These are phyloP conservation scores for Drosophila sp. DNA, from an alignment of 1,140 invertebrate species.

Conservation along the genomic window DNA sequence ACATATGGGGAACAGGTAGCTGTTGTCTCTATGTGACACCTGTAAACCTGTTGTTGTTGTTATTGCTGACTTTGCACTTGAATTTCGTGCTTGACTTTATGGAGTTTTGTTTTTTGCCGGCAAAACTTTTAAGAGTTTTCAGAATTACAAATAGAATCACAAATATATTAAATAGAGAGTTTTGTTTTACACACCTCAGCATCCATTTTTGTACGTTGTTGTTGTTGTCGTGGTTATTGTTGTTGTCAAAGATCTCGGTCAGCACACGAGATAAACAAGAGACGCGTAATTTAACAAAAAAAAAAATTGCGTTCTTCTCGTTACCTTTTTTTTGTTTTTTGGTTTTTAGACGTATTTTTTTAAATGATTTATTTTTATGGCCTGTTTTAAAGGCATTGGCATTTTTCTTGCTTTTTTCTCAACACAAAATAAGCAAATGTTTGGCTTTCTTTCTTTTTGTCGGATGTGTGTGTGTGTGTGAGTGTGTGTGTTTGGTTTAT, in stretches of 20 bases:
- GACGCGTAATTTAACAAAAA: conserved; percentile 46
- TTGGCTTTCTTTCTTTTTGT: not conserved
- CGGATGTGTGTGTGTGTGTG: conserved; percentile 16
- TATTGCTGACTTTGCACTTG: conserved; percentile 58
- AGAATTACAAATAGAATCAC: not conserved
- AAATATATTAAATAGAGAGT: conserved; percentile 5
- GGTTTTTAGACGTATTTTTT: conserved; percentile 1
- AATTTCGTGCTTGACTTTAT: conserved; percentile 27
- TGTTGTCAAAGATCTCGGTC: conserved; percentile 64
- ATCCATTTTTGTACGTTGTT: conserved; percentile 57
- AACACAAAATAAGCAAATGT: not conserved
- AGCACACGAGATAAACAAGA: conserved; percentile 50
- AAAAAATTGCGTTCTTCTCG: conserved; percentile 22
- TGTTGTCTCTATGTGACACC: not conserved
- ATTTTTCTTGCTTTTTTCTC: conserved; percentile 26
- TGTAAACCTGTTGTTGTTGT: not conserved
- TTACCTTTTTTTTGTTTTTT: not conserved
- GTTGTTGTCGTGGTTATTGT: conserved; percentile 19
- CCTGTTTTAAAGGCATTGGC: conserved; percentile 38
- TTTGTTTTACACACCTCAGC: conserved; percentile 67
- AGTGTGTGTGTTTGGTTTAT: conserved; percentile 23
- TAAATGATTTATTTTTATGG: conserved; percentile 70
- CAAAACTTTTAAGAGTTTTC: not conserved
- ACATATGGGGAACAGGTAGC: not conserved
- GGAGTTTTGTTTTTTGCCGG: conserved; percentile 11